Evolutionary conservation across 2,888 invertebrate species (phyloP).

Genomic region (Drosophila robusta): DNA sequence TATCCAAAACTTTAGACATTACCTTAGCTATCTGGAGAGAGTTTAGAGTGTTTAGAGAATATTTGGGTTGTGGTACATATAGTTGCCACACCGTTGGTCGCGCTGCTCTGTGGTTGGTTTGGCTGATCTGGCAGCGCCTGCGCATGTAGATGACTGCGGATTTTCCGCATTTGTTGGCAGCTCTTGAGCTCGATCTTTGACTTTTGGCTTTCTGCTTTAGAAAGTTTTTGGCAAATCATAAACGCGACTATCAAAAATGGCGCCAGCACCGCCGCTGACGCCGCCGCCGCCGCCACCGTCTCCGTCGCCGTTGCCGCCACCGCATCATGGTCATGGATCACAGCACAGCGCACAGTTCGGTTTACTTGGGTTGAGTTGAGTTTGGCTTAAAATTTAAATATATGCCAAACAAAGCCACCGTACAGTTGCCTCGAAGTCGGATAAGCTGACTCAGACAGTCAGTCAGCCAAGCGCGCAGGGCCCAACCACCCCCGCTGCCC

Average conservation of each 20-base stretch:
- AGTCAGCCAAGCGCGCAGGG: slow-evolving; percentile 62
- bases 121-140: slow-evolving; percentile 39
- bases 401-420: slow-evolving; percentile 45
- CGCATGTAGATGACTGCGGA: slow-evolving; percentile 38
- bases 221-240: slow-evolving; percentile 75
- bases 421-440: slow-evolving; percentile 62
- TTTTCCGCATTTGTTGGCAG: slow-evolving; percentile 25
- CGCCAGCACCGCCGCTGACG: slow-evolving; percentile 42
- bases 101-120: background rate
- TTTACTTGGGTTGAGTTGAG: slow-evolving; percentile 30
- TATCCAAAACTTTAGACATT: background rate
- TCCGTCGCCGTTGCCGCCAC: slow-evolving; percentile 20
- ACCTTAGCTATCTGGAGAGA: background rate
- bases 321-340: slow-evolving; percentile 71
- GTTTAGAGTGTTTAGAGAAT: too few species aligned
- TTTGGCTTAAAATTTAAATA: slow-evolving; percentile 54
- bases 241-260: slow-evolving; percentile 71
- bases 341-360: slow-evolving; percentile 52
- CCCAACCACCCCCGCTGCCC: slow-evolving; percentile 3
- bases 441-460: slow-evolving; percentile 59
- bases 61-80: background rate
- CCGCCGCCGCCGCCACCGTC: slow-evolving; percentile 48
- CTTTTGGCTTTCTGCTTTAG: slow-evolving; percentile 51
- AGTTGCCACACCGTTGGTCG: slow-evolving; percentile 9
- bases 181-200: slow-evolving; percentile 59